Evolutionary conservation across 2,888 invertebrate genomes (phyloP).

Genomic region (Ophion slaviceki): DNA sequence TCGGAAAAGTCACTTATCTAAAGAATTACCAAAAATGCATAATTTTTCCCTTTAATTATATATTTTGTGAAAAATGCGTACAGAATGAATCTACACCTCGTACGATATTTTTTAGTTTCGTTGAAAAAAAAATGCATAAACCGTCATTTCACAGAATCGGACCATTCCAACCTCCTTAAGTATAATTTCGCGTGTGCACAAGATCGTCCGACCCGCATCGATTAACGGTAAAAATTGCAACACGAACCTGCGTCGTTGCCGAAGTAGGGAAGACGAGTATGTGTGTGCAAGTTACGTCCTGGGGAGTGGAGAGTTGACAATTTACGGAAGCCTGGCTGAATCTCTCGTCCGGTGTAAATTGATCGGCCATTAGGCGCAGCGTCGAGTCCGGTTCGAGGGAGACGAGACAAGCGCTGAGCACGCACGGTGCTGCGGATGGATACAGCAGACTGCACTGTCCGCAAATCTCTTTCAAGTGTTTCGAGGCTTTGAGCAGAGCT

Average conservation of each 20-base stretch:
- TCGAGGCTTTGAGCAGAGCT: slow-evolving; percentile 94
- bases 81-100: no score
- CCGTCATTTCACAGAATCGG: no score
- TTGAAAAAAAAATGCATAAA: no score
- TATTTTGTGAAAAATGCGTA: no score
- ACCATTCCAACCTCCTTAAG: no score
- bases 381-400: slow-evolving; percentile 95
- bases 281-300: slow-evolving; percentile 98
- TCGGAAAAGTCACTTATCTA: no score
- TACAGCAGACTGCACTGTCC: slow-evolving; percentile 93
- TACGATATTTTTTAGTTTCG: no score
- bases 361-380: slow-evolving; percentile 96
- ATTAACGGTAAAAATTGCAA: neutral
- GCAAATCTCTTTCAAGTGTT: slow-evolving; percentile 95
- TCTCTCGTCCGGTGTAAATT: slow-evolving; percentile 97
- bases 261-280: slow-evolving; percentile 99
- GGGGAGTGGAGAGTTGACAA: slow-evolving; percentile 96
- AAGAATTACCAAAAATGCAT: no score
- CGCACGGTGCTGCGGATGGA: slow-evolving; percentile 93
- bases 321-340: slow-evolving; percentile 95
- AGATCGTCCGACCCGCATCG: neutral
- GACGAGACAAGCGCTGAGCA: slow-evolving; percentile 98
- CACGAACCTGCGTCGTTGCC: slow-evolving; percentile 93
- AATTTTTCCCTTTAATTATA: no score
- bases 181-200: no score